Percentiles rank a stretch among this genome's conserved stretches.
Evolutionary conservation across 2,113 vertebrate species (phyloP).

Genomic region (Rynchops niger): DNA sequence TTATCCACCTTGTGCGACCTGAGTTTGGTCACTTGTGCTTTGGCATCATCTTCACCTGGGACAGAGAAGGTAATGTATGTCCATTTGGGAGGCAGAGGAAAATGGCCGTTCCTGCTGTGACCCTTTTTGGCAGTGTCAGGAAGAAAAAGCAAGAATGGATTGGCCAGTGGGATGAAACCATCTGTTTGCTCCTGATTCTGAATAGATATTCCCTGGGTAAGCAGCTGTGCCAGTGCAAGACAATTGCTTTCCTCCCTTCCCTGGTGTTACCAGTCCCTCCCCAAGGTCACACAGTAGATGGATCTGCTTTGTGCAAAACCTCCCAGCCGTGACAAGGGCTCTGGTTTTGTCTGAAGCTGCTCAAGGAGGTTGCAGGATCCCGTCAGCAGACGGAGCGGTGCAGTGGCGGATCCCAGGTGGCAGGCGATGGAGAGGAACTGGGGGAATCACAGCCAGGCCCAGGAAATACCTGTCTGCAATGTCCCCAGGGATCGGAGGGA

Average conservation of each 20-base stretch:
- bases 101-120: not conserved
- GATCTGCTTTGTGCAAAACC: not conserved
- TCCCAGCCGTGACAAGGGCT: accelerated
- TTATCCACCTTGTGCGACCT: not conserved
- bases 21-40: not conserved
- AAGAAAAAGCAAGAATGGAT: not conserved
- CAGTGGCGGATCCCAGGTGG: not conserved
- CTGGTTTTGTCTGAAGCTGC: not conserved
- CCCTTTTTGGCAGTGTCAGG: not conserved
- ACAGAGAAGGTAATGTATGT: not conserved
- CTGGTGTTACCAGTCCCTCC: not conserved
- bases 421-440: not conserved
- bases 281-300: not conserved
- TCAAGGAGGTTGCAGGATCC: not conserved
- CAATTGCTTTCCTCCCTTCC: not conserved
- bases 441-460: constrained; percentile 20
- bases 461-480: constrained; percentile 27
- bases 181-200: not conserved
- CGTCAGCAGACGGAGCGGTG: not conserved
- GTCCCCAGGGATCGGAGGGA: not conserved
- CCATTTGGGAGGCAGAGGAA: not conserved
- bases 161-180: not conserved
- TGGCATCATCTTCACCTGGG: not conserved
- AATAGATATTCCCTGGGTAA: not conserved
- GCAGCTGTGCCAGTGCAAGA: not conserved